phyloP scores from a whole-genome alignment of 2,113 vertebrate species.

The Craseonycteris thonglongyai region DNA sequence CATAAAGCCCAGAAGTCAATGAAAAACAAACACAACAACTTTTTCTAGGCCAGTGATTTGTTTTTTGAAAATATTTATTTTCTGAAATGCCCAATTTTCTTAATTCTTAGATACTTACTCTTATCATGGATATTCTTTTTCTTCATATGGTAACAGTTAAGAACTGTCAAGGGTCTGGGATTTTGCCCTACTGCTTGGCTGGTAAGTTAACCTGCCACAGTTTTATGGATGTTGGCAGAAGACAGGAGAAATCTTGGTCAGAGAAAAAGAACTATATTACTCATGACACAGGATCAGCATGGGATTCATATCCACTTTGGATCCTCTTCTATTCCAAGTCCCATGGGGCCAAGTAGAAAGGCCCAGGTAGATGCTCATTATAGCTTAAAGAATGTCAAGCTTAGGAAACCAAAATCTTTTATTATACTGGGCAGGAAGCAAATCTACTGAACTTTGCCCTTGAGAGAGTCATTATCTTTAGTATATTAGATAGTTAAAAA shows the following conservation, averaged over 20 bases:
- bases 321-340: not conserved
- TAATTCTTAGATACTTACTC: not conserved
- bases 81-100: not conserved
- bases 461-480: not conserved
- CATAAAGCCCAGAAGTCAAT: not conserved
- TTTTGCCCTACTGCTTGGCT: not conserved
- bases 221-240: not conserved
- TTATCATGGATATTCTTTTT: not conserved
- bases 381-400: not conserved
- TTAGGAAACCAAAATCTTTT: not conserved
- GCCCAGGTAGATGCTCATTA: not conserved
- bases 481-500: not conserved
- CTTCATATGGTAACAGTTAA: not conserved
- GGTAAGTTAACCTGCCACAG: not conserved
- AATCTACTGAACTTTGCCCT: not conserved
- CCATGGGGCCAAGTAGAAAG: not conserved
- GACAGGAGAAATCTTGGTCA: not conserved
- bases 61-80: no score
- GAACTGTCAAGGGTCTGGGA: not conserved
- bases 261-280: not conserved
- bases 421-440: not conserved
- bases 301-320: not conserved
- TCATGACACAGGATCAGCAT: not conserved
- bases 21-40: not conserved
- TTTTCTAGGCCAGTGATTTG: not conserved